Conservation (phyloP, 2,888 invertebrate species). For the Athalia circularis region DNA sequence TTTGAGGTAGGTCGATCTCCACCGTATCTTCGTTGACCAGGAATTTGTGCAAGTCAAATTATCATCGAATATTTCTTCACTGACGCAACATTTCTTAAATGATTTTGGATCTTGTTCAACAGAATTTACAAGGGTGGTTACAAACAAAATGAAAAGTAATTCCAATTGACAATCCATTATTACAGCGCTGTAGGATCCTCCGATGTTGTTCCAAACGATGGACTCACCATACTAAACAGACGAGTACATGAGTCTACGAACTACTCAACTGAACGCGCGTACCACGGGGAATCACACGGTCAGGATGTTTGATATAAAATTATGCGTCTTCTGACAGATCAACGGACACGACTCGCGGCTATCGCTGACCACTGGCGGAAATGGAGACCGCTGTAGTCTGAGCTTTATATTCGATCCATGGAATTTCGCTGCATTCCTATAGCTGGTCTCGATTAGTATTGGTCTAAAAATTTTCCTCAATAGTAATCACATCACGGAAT, state of each 20-base stretch:
- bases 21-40: too few species aligned
- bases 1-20: neutral
- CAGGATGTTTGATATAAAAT: neutral
- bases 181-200: neutral
- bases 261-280: constrained; percentile 1
- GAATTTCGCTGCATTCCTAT: neutral
- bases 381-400: too few species aligned
- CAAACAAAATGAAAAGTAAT: neutral
- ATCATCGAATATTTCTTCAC: constrained; percentile 4
- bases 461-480: too few species aligned
- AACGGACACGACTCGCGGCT: neutral
- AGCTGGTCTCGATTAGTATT: too few species aligned
- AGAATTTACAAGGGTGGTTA: neutral
- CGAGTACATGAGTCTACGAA: neutral
- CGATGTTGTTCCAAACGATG: neutral
- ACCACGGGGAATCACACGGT: neutral
- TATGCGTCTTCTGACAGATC: neutral
- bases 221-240: neutral
- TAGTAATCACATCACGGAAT: too few species aligned
- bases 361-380: too few species aligned
- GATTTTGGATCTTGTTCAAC: neutral
- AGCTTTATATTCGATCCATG: neutral
- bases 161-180: neutral
- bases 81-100: neutral
- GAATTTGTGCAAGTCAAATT: constrained; percentile 6